Conservation (phyloP, 53 echinoderm and acorn worm genomes). For the Crossaster papposus region DNA sequence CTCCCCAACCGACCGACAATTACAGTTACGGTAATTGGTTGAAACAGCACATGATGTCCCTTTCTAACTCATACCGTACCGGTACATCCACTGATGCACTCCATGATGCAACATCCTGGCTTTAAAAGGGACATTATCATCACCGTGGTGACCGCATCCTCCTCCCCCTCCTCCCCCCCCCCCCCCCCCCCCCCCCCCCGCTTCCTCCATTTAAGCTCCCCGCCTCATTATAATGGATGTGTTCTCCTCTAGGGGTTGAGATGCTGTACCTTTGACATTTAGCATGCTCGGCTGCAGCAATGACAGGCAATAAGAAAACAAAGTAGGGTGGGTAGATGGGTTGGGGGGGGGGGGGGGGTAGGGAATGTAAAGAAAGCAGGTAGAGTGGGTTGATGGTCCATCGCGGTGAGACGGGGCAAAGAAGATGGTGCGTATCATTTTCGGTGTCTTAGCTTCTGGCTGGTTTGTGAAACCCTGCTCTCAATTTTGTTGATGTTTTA, state of each 20-base stretch:
- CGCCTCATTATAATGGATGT: conserved; percentile 55
- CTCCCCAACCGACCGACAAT: not conserved
- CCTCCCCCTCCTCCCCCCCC: conserved; percentile 13
- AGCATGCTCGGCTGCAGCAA: not conserved
- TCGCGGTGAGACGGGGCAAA: not conserved
- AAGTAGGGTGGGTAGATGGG: not conserved
- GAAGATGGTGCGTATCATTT: not conserved
- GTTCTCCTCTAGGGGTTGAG: conserved; percentile 15
- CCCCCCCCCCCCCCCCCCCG: no score
- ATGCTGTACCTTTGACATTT: conserved; percentile 58
- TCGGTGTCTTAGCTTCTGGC: not conserved
- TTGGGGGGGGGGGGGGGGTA: no score
- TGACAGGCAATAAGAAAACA: conserved; percentile 25
- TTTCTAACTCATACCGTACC: not conserved
- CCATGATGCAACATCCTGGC: not conserved
- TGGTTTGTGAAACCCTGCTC: not conserved
- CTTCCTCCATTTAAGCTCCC: conserved; percentile 3
- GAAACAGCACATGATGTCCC: conserved; percentile 13
- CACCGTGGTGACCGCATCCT: conserved; percentile 11
- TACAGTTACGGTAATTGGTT: not conserved
- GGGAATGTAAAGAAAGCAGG: not conserved
- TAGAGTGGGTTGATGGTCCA: not conserved
- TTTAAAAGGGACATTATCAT: conserved; percentile 17
- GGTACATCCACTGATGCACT: not conserved
- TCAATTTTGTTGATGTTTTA: not conserved